Evolutionary conservation across 2,888 invertebrate genomes (phyloP), one percentile per base, ranked within the genome.

Genomic region (Mythimna vitellina): DNA sequence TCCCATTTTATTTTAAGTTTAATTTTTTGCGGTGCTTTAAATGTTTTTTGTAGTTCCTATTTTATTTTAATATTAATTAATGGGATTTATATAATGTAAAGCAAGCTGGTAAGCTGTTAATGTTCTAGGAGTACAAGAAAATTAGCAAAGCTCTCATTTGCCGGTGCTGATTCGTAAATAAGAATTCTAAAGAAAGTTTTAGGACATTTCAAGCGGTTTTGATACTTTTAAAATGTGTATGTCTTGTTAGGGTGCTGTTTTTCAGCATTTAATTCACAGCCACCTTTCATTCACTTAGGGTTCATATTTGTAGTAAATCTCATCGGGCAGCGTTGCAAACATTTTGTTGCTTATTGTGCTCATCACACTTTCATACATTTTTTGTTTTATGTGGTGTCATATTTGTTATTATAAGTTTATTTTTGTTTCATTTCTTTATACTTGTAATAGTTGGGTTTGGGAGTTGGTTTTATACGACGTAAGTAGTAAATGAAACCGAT

Each of bases 261-360:
- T 17, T 9, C 14, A 58, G 42, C 29, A 42, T 71, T 69, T 58
- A 65, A 22, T 57, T 73, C 64, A 64, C 76, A 78, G 77, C 85
- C 84, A 85, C 78, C 66, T 60, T 62, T 71, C 70, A 73, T 68
- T 65, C 63, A 57, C 46, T 71, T 54, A 60, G 38, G 12, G 25
- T 65, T 17, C 63, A 69, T 58, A 67, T 2, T 14, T 68, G 22
- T 71, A 54, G 29, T 62, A 35, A 53, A 38, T 10, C 51, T 68
- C 73, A 78, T 80, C 17, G 60, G 82, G 82, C 82, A 82, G 82
- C 82, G 82, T 82, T 54, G 82, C 82, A 82, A 82, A 76, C 17
- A 35, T 53, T 22, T 63, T 51, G 25, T 32, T 62, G 80, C 80
- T 79, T 73, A 46, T 17, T 60, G n/a, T 63, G 22, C 56, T 62